Evolutionary conservation across 1,140 invertebrate genomes (phyloP), one percentile per base, ranked within the genome.

Genomic region (Drosophila baimaii): DNA sequence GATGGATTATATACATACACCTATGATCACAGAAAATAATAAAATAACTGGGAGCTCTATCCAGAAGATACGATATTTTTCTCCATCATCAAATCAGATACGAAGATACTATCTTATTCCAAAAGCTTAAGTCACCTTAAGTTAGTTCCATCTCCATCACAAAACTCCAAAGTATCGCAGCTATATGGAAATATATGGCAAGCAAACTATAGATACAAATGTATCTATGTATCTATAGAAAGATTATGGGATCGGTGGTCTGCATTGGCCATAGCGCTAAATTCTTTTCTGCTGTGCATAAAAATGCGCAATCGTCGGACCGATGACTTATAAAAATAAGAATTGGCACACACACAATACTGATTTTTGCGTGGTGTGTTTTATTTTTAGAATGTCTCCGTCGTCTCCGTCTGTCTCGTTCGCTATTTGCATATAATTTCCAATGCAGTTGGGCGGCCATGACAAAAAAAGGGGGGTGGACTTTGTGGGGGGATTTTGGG

Each of bases 341-440:
- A 65, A 62, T 68, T 75, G 58, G 73, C 58, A 52, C 69, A 63
- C 62, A 82, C 43, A 77, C 66, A 79, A 78, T 66, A 77, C 65
- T 55, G 63, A 77, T 73, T 77, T 85, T 61, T 78, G 82, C 75
- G 79, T 79, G 64, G 29, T 71, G 37, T 49, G 31, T 81, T 77
- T 88, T 52, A 89, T 89, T 89, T 88, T 77, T 80, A 89, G 83
- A 65, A 23, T 39, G 39, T 62, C 51, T 77, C 21, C 51, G 10
- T 10, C 17, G 10, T 43, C 41, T 43, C 19, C 51, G 51, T 33
- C 51, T 52, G 37, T 54, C 56, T 62, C 41, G 54, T 46, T 52
- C n/a, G 68, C 56, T 76, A 43, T 86, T 88, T 88, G 83, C 84
- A 88, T 89, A 88, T 77, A 62, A 89, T 83, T 86, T 86, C 83